Conservation (phyloP, 1,140 invertebrate genomes). For the Mactra quadrangularis region DNA sequence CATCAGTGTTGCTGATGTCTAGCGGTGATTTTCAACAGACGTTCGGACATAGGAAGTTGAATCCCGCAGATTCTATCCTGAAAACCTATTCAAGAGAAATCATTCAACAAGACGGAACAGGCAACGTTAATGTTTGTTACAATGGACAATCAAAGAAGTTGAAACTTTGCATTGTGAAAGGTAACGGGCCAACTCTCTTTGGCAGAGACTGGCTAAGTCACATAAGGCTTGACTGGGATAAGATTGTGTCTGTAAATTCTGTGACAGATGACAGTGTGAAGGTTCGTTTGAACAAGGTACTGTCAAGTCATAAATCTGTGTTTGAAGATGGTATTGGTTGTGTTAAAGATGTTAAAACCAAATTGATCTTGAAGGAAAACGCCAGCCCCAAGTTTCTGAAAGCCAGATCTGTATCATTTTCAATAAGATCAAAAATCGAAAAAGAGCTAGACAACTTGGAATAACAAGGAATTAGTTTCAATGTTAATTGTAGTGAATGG, state of each 20-base stretch:
- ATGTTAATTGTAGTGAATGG: constrained; percentile 79
- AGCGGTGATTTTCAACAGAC: constrained; percentile 24
- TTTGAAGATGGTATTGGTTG: constrained; percentile 31
- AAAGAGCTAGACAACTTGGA: no score
- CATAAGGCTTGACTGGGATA: no score
- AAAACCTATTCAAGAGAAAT: constrained; percentile 54
- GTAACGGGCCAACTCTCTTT: no score
- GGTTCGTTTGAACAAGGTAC: no score
- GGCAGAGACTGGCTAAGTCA: constrained; percentile 66
- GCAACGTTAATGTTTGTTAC: constrained; percentile 37
- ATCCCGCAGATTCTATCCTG: constrained; percentile 8
- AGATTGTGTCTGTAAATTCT: no score
- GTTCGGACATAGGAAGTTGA: constrained; percentile 26
- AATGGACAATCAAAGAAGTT: no score
- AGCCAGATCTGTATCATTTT: constrained; percentile 78
- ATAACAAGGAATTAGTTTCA: constrained; percentile 81
- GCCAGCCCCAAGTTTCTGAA: constrained; percentile 62
- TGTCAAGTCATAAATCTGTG: constrained; percentile 23
- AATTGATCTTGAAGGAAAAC: constrained; percentile 39
- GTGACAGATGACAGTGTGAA: no score
- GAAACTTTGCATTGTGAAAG: no score
- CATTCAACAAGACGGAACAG: neutral
- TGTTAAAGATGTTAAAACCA: constrained; percentile 59
- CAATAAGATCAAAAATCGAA: constrained; percentile 76
- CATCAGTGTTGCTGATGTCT: constrained; percentile 59